phyloP scores from a whole-genome alignment of 2,888 invertebrate species.

The Pandemis heparana region DNA sequence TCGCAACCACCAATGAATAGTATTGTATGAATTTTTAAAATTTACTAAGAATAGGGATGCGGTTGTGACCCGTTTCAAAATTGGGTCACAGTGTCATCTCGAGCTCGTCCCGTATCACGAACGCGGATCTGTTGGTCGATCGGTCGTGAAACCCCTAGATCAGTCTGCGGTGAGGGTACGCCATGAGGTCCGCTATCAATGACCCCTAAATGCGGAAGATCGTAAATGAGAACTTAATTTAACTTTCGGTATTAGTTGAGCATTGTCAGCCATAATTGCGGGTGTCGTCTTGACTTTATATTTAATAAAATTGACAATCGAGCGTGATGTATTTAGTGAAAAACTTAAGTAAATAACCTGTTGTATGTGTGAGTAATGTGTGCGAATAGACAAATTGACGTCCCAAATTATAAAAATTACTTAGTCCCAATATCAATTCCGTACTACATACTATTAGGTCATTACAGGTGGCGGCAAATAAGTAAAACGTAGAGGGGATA shows the following conservation, averaged over 20 bases:
- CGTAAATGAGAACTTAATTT: conserved; percentile 25
- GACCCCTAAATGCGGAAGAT: conserved; percentile 26
- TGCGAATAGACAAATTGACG: no score
- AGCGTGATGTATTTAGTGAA: no score
- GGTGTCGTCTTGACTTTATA: not conserved
- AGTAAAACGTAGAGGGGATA: no score
- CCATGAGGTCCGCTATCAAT: conserved; percentile 48
- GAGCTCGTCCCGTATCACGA: conserved; percentile 53
- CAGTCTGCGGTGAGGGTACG: conserved; percentile 42
- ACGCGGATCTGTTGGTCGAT: conserved; percentile 62
- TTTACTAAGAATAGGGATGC: conserved; percentile 29
- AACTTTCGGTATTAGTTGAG: conserved; percentile 5
- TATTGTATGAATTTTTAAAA: not conserved
- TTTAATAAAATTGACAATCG: no score
- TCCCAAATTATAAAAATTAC: no score
- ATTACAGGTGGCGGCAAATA: no score
- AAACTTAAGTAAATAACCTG: no score
- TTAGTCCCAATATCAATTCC: no score
- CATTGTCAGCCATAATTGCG: conserved; percentile 2
- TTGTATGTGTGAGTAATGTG: no score
- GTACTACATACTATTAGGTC: no score
- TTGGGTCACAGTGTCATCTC: conserved; percentile 74
- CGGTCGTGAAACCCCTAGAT: conserved; percentile 49
- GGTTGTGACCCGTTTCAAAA: conserved; percentile 40
- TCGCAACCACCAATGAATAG: not conserved